These are phyloP conservation scores for Psittacula cyanocephala DNA, from an alignment of 2,113 vertebrate species.

Conservation along the genomic window DNA sequence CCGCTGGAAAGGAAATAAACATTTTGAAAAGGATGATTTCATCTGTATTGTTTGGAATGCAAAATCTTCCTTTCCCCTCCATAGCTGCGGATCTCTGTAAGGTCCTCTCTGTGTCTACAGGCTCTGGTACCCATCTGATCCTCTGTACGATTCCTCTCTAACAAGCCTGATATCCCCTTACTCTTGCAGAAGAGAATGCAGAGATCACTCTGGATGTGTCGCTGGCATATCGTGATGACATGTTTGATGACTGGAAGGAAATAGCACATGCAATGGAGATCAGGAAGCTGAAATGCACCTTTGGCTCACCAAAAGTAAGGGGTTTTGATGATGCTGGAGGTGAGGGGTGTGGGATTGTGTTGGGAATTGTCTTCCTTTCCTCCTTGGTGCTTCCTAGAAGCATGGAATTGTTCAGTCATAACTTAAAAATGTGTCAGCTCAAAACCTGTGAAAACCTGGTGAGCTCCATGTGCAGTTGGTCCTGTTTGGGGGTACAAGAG, in stretches of 20 bases:
- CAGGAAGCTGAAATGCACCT: conserved; percentile 90
- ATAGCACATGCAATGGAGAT: conserved; percentile 89
- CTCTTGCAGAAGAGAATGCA: conserved; percentile 82
- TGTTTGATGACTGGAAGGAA: conserved; percentile 84
- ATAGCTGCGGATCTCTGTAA: background rate
- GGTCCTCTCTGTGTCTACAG: background rate
- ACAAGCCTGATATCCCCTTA: background rate
- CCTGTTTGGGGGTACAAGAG: background rate
- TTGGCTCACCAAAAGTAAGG: conserved; percentile 85
- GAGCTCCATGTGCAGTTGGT: background rate
- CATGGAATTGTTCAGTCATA: background rate
- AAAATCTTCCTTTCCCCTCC: background rate
- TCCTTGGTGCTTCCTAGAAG: background rate
- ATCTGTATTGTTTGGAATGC: background rate
- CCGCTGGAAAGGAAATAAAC: background rate
- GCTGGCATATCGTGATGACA: conserved; percentile 89
- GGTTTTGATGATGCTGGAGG: background rate
- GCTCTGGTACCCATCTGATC: background rate
- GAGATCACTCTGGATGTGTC: conserved; percentile 87
- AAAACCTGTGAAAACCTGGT: background rate
- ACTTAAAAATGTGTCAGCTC: background rate
- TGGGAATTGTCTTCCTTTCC: background rate
- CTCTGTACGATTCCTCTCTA: background rate
- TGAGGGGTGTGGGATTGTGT: background rate
- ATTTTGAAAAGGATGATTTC: background rate